Evolutionary conservation across 1,140 invertebrate genomes (phyloP).

Genomic region (Probaryconus sp.): DNA sequence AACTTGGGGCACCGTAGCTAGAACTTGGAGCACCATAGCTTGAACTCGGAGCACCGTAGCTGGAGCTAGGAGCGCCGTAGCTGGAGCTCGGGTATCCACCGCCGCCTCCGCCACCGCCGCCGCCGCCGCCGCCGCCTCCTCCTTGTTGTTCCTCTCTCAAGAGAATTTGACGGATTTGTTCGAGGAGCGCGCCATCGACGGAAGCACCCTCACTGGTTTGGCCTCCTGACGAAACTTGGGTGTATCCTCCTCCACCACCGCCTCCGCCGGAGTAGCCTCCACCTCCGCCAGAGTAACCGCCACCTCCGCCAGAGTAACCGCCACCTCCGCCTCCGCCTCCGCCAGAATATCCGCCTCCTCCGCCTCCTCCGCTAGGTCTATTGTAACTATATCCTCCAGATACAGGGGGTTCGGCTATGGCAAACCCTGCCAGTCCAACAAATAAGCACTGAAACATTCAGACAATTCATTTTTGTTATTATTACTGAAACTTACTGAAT

Average conservation of each 20-base stretch:
- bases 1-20: constrained; percentile 76
- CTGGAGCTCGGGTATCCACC: constrained; percentile 78
- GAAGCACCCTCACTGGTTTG: constrained; percentile 87
- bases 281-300: constrained; percentile 74
- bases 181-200: constrained; percentile 86
- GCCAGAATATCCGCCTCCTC: constrained; percentile 49
- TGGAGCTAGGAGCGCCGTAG: constrained; percentile 73
- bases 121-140: constrained; percentile 74
- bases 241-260: constrained; percentile 84
- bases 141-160: constrained; percentile 85
- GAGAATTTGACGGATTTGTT: constrained; percentile 89
- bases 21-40: constrained; percentile 80
- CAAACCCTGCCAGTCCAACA: constrained; percentile 80
- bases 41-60: constrained; percentile 76
- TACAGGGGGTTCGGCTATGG: constrained; percentile 81
- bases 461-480: constrained; percentile 7
- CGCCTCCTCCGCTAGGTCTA: constrained; percentile 78
- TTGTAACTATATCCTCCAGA: constrained; percentile 83
- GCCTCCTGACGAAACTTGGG: constrained; percentile 84
- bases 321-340: constrained; percentile 80
- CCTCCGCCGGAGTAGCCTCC: constrained; percentile 68
- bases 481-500: too few relatives aligned
- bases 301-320: constrained; percentile 78
- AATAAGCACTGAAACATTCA: constrained; percentile 83
- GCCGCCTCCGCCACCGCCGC: constrained; percentile 73